Conservation (phyloP, 2,797 vertebrate genomes). For the Smutsia gigantea region DNA sequence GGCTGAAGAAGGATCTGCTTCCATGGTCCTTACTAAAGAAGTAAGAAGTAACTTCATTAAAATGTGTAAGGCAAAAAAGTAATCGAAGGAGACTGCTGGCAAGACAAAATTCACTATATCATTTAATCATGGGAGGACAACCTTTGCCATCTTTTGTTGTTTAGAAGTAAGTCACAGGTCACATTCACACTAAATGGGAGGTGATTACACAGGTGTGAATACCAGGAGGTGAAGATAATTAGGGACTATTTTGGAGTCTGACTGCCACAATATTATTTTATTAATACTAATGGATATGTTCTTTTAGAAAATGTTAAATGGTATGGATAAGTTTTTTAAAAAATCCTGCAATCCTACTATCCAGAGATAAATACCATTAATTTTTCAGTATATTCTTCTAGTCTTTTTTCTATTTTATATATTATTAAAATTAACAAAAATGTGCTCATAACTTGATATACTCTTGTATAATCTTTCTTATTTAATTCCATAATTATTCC, state of each 20-base stretch:
- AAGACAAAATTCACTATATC: not conserved
- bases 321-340: not conserved
- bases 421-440: slow-evolving; percentile 11
- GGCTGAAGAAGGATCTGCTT: not conserved
- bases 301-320: not conserved
- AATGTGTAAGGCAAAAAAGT: not conserved
- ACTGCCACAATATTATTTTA: not conserved
- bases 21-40: not conserved
- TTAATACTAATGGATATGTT: not conserved
- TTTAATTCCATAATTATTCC: not conserved
- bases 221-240: not conserved
- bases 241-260: not conserved
- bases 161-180: not conserved
- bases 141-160: not conserved
- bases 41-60: not conserved
- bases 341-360: not conserved
- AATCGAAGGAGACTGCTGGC: not conserved
- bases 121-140: not conserved
- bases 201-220: not conserved
- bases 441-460: not conserved
- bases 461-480: not conserved
- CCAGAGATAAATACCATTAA: not conserved
- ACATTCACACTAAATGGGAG: not conserved
- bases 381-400: not conserved
- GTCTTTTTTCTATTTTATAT: not conserved